Evolutionary conservation across 2,113 vertebrate genomes (phyloP).

Genomic region (Clarias gariepinus): DNA sequence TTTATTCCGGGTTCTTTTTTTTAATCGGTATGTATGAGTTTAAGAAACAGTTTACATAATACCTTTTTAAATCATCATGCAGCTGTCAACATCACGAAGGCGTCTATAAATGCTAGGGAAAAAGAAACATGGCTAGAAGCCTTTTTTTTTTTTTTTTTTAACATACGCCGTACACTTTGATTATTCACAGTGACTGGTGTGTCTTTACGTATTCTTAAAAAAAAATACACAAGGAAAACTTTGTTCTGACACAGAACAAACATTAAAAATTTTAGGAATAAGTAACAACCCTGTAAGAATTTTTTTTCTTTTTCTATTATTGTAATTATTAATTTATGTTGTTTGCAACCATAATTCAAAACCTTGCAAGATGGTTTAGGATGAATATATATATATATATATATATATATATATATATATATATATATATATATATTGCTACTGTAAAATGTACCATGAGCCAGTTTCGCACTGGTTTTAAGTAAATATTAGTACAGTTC

Average conservation of each 20-base stretch:
- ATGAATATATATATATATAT: no score
- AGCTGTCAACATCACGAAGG: constrained; percentile 63
- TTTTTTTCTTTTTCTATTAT: constrained; percentile 12
- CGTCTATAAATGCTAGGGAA: constrained; percentile 56
- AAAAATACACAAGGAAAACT: constrained; percentile 44
- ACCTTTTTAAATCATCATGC: constrained; percentile 69
- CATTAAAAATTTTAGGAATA: constrained; percentile 50
- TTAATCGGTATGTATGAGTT: constrained; percentile 72
- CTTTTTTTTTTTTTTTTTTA: not conserved
- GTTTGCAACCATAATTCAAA: constrained; percentile 17
- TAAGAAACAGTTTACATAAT: constrained; percentile 66
- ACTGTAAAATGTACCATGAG: constrained; percentile 45
- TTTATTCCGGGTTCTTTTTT: constrained; percentile 63
- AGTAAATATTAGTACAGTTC: not conserved
- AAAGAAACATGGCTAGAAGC: constrained; percentile 46
- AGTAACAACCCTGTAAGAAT: constrained; percentile 39
- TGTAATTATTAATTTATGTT: constrained; percentile 27
- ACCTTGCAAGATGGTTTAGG: not conserved
- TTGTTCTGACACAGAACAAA: constrained; percentile 71
- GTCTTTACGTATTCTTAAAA: constrained; percentile 43
- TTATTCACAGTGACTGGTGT: constrained; percentile 66
- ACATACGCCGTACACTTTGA: constrained; percentile 40
- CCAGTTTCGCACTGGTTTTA: constrained; percentile 31
- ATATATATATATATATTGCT: not conserved
- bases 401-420: constrained; percentile 3